These are phyloP conservation scores for Notospermus geniculatus DNA, from an alignment of 1,140 invertebrate species.

Conservation along the genomic window DNA sequence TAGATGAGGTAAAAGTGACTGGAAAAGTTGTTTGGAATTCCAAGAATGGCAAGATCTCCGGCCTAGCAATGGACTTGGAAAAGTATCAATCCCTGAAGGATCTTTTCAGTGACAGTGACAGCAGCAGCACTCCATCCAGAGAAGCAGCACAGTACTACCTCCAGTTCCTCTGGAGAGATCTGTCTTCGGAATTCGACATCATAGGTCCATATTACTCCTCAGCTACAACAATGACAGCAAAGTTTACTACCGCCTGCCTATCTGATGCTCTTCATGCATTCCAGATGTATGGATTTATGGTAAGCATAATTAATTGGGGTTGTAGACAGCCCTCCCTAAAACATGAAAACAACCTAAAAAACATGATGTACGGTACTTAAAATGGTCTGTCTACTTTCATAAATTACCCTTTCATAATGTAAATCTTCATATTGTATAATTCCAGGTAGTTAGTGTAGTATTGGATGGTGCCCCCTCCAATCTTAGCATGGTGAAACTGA, in stretches of 20 bases:
- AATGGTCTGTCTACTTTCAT: not conserved
- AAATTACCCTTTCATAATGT: not conserved
- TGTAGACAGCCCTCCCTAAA: no score
- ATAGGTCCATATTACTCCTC: slow-evolving; percentile 4
- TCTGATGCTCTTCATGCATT: slow-evolving; percentile 1
- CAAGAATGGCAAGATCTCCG: no score
- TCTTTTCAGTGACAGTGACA: not conserved
- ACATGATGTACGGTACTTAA: not conserved
- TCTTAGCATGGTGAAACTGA: no score
- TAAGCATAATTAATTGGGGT: no score
- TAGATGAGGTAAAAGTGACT: no score
- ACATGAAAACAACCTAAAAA: no score
- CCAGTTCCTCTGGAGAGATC: not conserved
- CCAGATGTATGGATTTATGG: slow-evolving; percentile 5
- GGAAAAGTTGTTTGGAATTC: no score
- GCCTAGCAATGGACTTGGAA: slow-evolving; percentile 1
- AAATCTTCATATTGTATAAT: not conserved
- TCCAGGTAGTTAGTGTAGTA: not conserved
- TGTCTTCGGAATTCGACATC: not conserved
- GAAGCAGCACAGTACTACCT: slow-evolving; percentile 3
- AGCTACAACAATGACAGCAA: not conserved
- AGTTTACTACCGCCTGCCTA: not conserved
- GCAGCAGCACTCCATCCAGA: not conserved
- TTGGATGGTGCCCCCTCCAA: not conserved
- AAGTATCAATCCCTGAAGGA: not conserved